phyloP scores from a whole-genome alignment of 2,797 vertebrate species.

The Coranthus polyacanthus region DNA sequence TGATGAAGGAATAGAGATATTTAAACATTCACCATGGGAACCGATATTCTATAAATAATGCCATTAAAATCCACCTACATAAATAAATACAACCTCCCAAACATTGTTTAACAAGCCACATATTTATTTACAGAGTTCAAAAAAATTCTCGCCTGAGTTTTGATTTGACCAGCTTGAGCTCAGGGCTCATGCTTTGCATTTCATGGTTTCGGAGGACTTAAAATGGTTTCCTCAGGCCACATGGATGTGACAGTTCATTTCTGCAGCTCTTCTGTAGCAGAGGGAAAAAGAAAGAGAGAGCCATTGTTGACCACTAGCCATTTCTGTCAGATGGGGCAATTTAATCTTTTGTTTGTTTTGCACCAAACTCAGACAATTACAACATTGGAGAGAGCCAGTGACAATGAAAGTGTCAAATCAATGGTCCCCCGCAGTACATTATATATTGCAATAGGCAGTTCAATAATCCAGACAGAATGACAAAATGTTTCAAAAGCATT shows the following conservation, averaged over 20 bases:
- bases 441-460: slow-evolving; percentile 47
- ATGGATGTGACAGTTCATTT: slow-evolving; percentile 59
- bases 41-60: slow-evolving; percentile 15
- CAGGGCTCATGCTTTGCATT: slow-evolving; percentile 26
- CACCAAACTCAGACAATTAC: slow-evolving; percentile 59
- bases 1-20: neutral
- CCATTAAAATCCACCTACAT: slow-evolving; percentile 3
- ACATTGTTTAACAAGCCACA: slow-evolving; percentile 28
- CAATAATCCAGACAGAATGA: slow-evolving; percentile 55
- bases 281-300: slow-evolving; percentile 15
- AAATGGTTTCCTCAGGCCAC: slow-evolving; percentile 49
- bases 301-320: slow-evolving; percentile 52
- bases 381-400: slow-evolving; percentile 36
- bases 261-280: slow-evolving; percentile 42
- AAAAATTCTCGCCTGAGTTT: slow-evolving; percentile 53
- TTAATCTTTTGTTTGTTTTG: slow-evolving; percentile 73
- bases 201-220: slow-evolving; percentile 42
- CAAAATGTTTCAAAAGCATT: slow-evolving; percentile 57
- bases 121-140: slow-evolving; percentile 18
- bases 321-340: slow-evolving; percentile 61
- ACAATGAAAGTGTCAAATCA: slow-evolving; percentile 69
- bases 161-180: slow-evolving; percentile 17
- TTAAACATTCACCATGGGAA: slow-evolving; percentile 5
- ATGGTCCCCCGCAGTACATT: slow-evolving; percentile 49
- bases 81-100: slow-evolving; percentile 11